These are phyloP conservation scores for Thera obeliscata DNA, from an alignment of 2,888 invertebrate genomes.

Conservation along the genomic window DNA sequence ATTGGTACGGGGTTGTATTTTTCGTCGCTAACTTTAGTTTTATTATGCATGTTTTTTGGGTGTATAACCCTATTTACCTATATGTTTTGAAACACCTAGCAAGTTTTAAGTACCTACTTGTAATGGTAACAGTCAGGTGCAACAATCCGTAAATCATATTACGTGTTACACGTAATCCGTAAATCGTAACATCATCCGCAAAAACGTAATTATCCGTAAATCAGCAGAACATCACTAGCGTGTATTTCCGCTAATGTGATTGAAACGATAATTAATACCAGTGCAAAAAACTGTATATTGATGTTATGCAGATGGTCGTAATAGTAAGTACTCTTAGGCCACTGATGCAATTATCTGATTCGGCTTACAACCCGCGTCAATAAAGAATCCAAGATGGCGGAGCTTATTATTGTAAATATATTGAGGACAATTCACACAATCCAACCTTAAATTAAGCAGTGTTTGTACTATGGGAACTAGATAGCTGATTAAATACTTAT, in stretches of 20 bases:
- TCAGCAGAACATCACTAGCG: constrained; percentile 16
- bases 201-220: constrained; percentile 4
- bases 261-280: constrained; percentile 9
- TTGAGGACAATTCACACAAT: too few relatives aligned
- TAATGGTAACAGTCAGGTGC: background rate
- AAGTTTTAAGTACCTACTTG: too few relatives aligned
- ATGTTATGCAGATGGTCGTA: constrained; percentile 4
- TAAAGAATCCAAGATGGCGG: too few relatives aligned
- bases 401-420: too few relatives aligned
- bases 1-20: too few relatives aligned
- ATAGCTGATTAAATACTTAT: too few relatives aligned
- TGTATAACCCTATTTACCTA: too few relatives aligned
- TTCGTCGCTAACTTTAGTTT: too few relatives aligned
- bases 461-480: too few relatives aligned
- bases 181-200: constrained; percentile 5
- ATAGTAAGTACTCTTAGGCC: background rate
- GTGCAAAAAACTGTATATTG: constrained; percentile 8
- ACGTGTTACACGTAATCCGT: constrained; percentile 4
- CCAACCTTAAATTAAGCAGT: too few relatives aligned
- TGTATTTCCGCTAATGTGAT: constrained; percentile 17
- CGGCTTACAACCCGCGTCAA: background rate
- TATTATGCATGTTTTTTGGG: too few relatives aligned
- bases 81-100: too few relatives aligned
- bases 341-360: constrained; percentile 2
- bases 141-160: constrained; percentile 3